Base-by-base conservation (phyloP, 2,113 vertebrate species). In the Xiphophorus maculatus region DNA sequence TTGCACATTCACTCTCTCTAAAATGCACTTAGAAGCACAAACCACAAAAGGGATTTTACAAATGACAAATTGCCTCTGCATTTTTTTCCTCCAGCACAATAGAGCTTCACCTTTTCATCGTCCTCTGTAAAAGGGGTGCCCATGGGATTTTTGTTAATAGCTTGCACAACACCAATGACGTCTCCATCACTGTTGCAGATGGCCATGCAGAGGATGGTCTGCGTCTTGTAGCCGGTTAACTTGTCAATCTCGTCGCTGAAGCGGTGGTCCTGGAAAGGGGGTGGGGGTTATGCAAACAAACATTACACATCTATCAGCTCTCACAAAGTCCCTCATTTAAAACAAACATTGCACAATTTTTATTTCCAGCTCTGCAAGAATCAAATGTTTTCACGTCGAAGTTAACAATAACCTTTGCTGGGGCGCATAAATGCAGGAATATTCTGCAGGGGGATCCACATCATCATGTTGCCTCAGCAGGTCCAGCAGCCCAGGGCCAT, bases 211-310 rank as follows among this genome's bases (percentile, higher is more conserved):
- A 95, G 92, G 83, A 95, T 93, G 81, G 93, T 94, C 90, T 94
- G 94, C 11, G 94, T 95, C 92, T 95, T 95, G 69, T 95, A 95
- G 63, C 95, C 95, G 0, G 93, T 95, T 84, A 95, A 83, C 84
- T 94, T 95, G 91, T 95, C 95, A n/a, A 95, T 95, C 84, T 95
- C 95, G 64, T 95, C 94, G 76, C 94, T 95, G 91, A 95, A 95
- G 32, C 94, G 95, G 76, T 95, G 94, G 81, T 95, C 95, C 94
- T 95, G 85, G 4, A 75, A 81, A 10, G 17, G 25, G 25, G 19
- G 22, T 1, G 35, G 35, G 19, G 8, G 22, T 3, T 54, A 79
- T 40, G 76, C 28, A 80, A 73, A 68, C 19, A 78, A 63, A 66
- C 69, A 58, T 63, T 63, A 44, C 4, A 73, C 51, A 65, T 66